Evolutionary conservation across 2,113 vertebrate genomes (phyloP).

Genomic region (Phylloscopus trochilus): DNA sequence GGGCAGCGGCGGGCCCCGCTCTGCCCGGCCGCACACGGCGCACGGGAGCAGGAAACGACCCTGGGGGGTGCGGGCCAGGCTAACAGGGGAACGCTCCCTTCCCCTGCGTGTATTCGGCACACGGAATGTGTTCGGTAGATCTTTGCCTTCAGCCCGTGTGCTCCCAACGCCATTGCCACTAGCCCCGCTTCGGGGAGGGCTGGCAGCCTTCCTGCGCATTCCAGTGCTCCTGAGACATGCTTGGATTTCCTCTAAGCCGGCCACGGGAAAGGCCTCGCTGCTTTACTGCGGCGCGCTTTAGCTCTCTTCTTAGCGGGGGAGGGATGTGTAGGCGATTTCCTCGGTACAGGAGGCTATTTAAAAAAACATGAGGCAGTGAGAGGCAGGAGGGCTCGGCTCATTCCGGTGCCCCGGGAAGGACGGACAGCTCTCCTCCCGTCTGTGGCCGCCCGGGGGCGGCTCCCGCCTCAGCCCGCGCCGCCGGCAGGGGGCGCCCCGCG

Average conservation of each 20-base stretch:
- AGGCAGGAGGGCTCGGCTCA: not conserved
- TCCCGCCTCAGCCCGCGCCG: not conserved
- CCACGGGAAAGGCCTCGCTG: not conserved
- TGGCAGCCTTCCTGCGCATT: not conserved
- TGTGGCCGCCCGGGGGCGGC: not conserved
- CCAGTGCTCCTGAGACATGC: not conserved
- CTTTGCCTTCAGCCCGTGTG: not conserved
- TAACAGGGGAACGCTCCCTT: not conserved
- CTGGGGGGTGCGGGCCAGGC: not conserved
- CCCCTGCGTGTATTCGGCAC: not conserved
- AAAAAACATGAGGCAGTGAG: not conserved
- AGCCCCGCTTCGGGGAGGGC: not conserved
- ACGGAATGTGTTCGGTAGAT: not conserved
- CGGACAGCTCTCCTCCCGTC: rapidly evolving
- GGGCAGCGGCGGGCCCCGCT: not conserved
- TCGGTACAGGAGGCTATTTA: not conserved
- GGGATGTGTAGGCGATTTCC: not conserved
- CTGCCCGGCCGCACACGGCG: not conserved
- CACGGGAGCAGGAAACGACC: too few species aligned
- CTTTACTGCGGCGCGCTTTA: not conserved
- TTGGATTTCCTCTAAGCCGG: not conserved
- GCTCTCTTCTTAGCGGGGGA: not conserved
- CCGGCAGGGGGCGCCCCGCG: not conserved
- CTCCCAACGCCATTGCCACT: too few species aligned
- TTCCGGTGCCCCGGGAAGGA: rapidly evolving